Evolutionary conservation across 2,888 invertebrate genomes (phyloP), one percentile per base, ranked within the genome.

Genomic region (Sphaerophoria rueppellii): DNA sequence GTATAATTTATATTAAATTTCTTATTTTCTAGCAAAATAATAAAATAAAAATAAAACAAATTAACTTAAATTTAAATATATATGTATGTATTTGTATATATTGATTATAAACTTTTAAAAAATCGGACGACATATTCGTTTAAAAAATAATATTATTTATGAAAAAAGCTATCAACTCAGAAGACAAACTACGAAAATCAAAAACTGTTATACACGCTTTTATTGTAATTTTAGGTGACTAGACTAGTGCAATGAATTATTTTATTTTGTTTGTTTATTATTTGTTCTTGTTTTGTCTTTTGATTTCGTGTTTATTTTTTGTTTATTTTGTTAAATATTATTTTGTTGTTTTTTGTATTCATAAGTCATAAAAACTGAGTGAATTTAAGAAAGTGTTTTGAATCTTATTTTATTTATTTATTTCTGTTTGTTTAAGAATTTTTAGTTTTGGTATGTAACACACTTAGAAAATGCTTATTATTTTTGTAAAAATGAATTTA

Each of bases 1-100:
- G 80, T 83, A 80, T 83, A 83, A 74, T 82, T 82, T 82, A 82
- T 82, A 82, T 78, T 82, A 82, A 82, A 80, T 76, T 69, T 72
- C 80, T 80, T 83, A 83, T 57, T 16, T 34, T 69, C 71, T 79
- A 83, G 50, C 48, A 58, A 72, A 72, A n/a, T n/a, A n/a, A 60
- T 58, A 71, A 60, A 57, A 71, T 60, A 60, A 57, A 55, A 60
- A 72, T 72, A 82, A 57, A 73, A 58, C 43, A 71, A 57, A 52
- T 52, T 24, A 61, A 72, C 75, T 80, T 80, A 80, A 69, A 50
- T 24, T 24, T 24, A 24, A 24, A 24, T 24, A 24, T 24, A 24
- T 24, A 24, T n/a, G n/a, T 24, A 24, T 24, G 24, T 24, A 24
- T 24, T 72, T 54, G 9, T 6, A 9, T 40, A 67, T 40, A 55